Evolutionary conservation across 2,888 invertebrate species (phyloP).

Genomic region (Leptogaster cylindrica): DNA sequence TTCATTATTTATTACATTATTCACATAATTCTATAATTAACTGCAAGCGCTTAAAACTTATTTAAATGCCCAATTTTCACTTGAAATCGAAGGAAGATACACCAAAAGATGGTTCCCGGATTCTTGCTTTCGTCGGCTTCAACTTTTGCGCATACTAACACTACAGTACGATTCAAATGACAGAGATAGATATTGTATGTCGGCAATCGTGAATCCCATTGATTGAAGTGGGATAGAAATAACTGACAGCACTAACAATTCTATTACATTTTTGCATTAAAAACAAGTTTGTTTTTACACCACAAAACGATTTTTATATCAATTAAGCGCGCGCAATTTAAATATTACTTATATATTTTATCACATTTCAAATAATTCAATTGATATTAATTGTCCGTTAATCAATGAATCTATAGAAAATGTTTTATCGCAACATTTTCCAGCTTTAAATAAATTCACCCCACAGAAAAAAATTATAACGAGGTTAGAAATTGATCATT

Average conservation of each 20-base stretch:
- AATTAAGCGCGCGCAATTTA: slow-evolving; percentile 46
- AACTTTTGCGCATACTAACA: slow-evolving; percentile 40
- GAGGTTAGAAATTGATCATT: slow-evolving; percentile 37
- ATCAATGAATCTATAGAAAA: no score
- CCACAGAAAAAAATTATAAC: slow-evolving; percentile 17
- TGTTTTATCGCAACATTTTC: no score
- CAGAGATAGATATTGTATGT: not conserved
- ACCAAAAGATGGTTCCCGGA: slow-evolving; percentile 53
- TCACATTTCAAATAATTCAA: no score
- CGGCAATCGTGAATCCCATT: no score
- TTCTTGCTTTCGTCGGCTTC: slow-evolving; percentile 46
- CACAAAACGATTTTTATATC: slow-evolving; percentile 32
- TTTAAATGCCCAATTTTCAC: slow-evolving; percentile 32
- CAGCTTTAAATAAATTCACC: no score
- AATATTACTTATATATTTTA: no score
- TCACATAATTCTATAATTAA: not conserved
- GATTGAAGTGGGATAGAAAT: slow-evolving; percentile 4
- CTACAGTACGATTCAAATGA: not conserved
- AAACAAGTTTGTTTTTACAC: slow-evolving; percentile 41
- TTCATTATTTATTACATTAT: slow-evolving; percentile 29
- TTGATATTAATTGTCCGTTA: no score
- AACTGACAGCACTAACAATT: slow-evolving; percentile 22
- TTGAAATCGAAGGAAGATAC: slow-evolving; percentile 39
- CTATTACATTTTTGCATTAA: slow-evolving; percentile 38
- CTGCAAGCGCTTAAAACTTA: not conserved